Evolutionary conservation across 2,797 vertebrate species (phyloP).

Genomic region (Tenualosa thibaudeaui): DNA sequence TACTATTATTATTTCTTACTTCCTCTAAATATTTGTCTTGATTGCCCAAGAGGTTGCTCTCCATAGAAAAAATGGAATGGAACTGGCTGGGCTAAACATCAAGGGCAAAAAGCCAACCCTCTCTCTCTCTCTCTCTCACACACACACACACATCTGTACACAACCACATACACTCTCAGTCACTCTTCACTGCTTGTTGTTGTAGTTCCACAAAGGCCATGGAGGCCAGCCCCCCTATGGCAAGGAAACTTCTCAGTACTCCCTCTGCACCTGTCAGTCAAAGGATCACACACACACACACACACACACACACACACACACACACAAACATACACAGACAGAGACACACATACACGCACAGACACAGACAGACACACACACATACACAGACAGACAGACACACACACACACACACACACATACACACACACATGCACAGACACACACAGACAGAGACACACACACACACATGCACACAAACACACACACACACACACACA

Average conservation of each 20-base stretch:
- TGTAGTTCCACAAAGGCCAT: not conserved
- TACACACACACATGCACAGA: not conserved
- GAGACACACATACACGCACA: not conserved
- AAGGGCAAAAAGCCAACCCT: not conserved
- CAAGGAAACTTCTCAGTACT: not conserved
- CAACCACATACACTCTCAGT: not conserved
- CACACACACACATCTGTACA: not conserved
- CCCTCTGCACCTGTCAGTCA: constrained; percentile 10
- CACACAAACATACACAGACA: constrained; percentile 36
- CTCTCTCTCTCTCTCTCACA: not conserved
- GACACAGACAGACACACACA: not conserved
- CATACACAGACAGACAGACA: not conserved
- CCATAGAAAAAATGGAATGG: not conserved
- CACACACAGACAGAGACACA: not conserved
- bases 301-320: constrained; percentile 4
- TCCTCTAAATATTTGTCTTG: not conserved
- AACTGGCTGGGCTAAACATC: not conserved
- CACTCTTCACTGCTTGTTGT: not conserved
- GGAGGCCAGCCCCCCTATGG: not conserved
- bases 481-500: not conserved
- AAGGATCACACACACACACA: not conserved
- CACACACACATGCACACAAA: not conserved
- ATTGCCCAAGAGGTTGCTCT: not conserved
- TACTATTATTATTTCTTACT: not conserved
- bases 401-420: constrained; percentile 18